Base-by-base conservation (phyloP, 2,888 invertebrate genomes). In the Melanargia galathea region DNA sequence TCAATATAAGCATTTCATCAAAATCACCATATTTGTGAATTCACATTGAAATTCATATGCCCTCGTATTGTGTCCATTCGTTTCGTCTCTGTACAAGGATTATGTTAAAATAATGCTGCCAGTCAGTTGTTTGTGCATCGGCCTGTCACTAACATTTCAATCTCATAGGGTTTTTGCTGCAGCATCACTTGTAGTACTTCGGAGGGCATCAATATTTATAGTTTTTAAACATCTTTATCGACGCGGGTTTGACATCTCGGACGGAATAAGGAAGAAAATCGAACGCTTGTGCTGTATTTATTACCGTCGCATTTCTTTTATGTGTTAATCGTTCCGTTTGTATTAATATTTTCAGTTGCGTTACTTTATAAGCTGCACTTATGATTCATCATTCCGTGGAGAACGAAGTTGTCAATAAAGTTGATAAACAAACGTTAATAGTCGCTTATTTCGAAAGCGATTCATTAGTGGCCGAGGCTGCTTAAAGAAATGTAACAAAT, bases 111-210 rank as follows among this genome's bases (percentile, higher is more conserved):
- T 86, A 87, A 87, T 87, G 74, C 89, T 83, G 86, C 84, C 84
- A 78, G 84, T 83, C 84, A 80, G 83, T 84, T 88, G 87, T 87
- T 87, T 87, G 89, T 90, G 90, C 87, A 90, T 89, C 87, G 77
- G 73, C 72, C 86, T 89, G 90, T 89, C 91, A 87, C 85, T 88
- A 86, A 90, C 90, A 86, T 89, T 86, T 91, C 91, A 90, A 91
- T 88, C 86, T 74, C 67, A 75, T 78, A 81, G 81, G 80, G 85
- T 89, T 90, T 88, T 90, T 90, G 83, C 80, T 76, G 81, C 81
- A 72, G 75, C 80, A 80, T 79, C 81, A 82, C 83, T 84, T 80
- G 81, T 82, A 77, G 77, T 81, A 78, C 80, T 76, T 77, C 73
- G 77, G 76, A 80, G 75, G 68, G 72, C 80, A 87, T 90, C 82